These are phyloP conservation scores for Napeogenes inachia DNA, from an alignment of 2,888 invertebrate species.

Conservation along the genomic window DNA sequence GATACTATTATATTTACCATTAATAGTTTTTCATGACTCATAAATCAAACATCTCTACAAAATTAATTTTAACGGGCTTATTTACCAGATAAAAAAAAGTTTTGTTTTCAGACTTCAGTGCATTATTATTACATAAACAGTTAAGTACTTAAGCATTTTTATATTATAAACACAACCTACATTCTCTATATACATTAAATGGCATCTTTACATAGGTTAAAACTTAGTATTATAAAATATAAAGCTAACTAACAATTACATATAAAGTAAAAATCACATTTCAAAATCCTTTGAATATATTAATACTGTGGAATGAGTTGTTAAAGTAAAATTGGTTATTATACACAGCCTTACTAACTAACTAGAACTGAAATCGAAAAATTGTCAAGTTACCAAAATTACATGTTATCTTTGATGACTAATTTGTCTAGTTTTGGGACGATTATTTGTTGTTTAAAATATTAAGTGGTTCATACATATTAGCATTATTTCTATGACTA, in stretches of 20 bases:
- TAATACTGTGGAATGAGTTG: conserved; percentile 47
- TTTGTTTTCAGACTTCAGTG: neutral
- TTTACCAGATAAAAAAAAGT: neutral
- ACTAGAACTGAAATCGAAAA: conserved; percentile 11
- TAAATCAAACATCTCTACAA: no score
- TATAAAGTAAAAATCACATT: conserved; percentile 44
- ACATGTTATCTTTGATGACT: no score
- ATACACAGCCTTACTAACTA: conserved; percentile 43
- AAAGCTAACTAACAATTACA: conserved; percentile 18
- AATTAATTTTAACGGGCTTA: no score
- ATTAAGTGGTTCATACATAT: no score
- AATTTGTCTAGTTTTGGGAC: no score
- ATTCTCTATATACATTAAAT: conserved; percentile 30
- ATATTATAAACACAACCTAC: conserved; percentile 26
- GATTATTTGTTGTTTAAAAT: no score
- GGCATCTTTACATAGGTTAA: conserved; percentile 32
- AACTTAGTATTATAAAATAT: conserved; percentile 16
- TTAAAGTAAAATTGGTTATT: conserved; percentile 35
- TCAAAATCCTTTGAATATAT: conserved; percentile 36
- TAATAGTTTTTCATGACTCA: no score
- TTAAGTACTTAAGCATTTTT: neutral
- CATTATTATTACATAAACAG: neutral
- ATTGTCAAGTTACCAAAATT: no score
- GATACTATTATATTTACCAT: no score
- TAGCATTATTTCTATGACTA: no score